Evolutionary conservation across 2,113 vertebrate species (phyloP).

Genomic region (Varanus komodoensis): DNA sequence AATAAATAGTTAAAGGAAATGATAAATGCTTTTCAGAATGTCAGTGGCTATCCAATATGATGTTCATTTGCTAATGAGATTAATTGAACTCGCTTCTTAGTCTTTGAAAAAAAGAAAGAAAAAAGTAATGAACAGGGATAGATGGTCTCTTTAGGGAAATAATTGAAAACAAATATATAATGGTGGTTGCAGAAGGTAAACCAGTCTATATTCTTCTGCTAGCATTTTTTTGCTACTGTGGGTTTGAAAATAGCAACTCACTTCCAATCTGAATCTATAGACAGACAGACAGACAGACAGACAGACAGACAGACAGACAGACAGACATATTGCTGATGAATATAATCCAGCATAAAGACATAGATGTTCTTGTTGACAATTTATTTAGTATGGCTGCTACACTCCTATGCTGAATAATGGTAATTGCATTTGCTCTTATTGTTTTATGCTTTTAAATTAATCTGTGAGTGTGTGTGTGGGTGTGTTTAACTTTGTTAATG

Average conservation of each 20-base stretch:
- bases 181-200: neutral
- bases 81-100: slow-evolving; percentile 25
- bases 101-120: neutral
- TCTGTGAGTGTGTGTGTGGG: no score
- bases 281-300: no score
- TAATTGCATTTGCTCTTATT: no score
- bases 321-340: no score
- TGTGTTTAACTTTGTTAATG: no score
- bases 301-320: no score
- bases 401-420: no score
- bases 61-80: slow-evolving; percentile 28
- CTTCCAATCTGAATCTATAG: neutral
- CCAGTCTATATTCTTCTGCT: neutral
- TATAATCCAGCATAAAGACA: neutral
- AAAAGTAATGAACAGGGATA: neutral
- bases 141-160: neutral
- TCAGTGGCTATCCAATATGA: neutral
- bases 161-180: slow-evolving; percentile 14
- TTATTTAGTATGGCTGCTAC: no score
- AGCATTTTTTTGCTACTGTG: neutral
- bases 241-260: slow-evolving; percentile 2
- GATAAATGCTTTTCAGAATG: slow-evolving; percentile 26
- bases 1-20: slow-evolving; percentile 39
- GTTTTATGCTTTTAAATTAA: no score
- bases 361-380: neutral